Evolutionary conservation across 2,888 invertebrate species (phyloP).

Genomic region (Anaspis maculata): DNA sequence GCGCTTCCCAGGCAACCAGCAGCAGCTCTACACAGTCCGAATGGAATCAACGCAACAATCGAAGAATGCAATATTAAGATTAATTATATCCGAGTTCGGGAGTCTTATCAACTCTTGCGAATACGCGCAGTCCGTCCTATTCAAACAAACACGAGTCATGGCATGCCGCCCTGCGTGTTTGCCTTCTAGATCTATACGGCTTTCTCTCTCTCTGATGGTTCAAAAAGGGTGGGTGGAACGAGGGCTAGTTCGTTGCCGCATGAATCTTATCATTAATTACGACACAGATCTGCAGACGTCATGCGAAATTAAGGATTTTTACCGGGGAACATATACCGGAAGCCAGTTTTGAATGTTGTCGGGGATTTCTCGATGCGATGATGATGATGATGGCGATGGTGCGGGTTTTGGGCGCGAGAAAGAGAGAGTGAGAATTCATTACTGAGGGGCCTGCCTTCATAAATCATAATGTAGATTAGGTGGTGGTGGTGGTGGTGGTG

Average conservation of each 20-base stretch:
- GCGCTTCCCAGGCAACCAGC: background rate
- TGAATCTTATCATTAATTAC: conserved; percentile 34
- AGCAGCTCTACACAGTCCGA: background rate
- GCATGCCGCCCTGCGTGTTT: conserved; percentile 22
- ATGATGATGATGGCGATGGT: too few species aligned
- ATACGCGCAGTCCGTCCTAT: conserved; percentile 34
- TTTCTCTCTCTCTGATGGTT: too few species aligned
- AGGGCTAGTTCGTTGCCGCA: conserved; percentile 14
- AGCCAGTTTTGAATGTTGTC: conserved; percentile 19
- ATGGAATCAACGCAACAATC: conserved; percentile 22
- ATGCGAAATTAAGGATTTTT: conserved; percentile 30
- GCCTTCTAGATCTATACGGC: conserved; percentile 15
- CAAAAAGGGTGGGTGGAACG: conserved; percentile 10
- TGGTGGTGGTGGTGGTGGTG: too few species aligned
- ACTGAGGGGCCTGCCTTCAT: too few species aligned
- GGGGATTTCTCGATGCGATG: background rate
- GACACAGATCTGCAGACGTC: conserved; percentile 34
- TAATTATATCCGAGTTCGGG: conserved; percentile 35
- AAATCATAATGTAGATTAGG: too few species aligned
- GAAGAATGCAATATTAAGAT: conserved; percentile 42
- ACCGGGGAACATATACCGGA: conserved; percentile 17
- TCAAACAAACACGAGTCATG: conserved; percentile 40
- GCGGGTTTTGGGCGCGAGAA: too few species aligned
- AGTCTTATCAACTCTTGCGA: conserved; percentile 34
- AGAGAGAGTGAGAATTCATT: too few species aligned